Percentiles rank a stretch among this genome's conserved stretches.
Evolutionary conservation across 2,113 vertebrate species (phyloP).

Genomic region (Aramus guarauna): DNA sequence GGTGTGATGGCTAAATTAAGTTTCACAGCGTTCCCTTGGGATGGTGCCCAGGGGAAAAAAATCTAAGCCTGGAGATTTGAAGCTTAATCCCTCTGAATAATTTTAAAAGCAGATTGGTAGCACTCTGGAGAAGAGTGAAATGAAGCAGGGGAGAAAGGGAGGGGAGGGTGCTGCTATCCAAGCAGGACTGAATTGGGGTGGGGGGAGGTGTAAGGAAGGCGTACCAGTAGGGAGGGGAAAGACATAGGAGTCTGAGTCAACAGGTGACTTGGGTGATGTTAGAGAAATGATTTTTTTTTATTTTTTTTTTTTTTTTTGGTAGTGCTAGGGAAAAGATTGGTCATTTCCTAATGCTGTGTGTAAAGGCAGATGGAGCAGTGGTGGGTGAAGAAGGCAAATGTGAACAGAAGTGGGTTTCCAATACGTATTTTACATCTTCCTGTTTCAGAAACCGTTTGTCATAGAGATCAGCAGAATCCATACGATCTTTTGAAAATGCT

Average conservation of each 20-base stretch:
- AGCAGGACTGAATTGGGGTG: background rate
- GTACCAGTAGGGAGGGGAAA: background rate
- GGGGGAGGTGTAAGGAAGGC: background rate
- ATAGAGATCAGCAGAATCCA: background rate
- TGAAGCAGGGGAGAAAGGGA: background rate
- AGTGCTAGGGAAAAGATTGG: background rate
- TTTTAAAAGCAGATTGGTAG: background rate
- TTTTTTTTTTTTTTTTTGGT: background rate
- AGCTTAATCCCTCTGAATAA: background rate
- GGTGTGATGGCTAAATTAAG: conserved; percentile 5
- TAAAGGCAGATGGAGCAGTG: background rate
- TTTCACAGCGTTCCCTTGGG: background rate
- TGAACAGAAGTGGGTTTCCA: background rate
- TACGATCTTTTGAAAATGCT: background rate
- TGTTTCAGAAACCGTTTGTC: background rate
- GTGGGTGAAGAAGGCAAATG: background rate
- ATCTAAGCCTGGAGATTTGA: background rate
- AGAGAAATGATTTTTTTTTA: background rate
- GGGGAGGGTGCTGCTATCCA: background rate
- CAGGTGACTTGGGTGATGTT: background rate
- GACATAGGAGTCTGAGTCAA: background rate
- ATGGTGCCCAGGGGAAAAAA: background rate
- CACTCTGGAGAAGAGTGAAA: background rate
- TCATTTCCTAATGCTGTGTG: background rate
- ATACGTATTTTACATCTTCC: background rate